Evolutionary conservation across 2,113 vertebrate species (phyloP), one percentile per base, ranked within the genome.

Genomic region (Stigmatopora nigra): DNA sequence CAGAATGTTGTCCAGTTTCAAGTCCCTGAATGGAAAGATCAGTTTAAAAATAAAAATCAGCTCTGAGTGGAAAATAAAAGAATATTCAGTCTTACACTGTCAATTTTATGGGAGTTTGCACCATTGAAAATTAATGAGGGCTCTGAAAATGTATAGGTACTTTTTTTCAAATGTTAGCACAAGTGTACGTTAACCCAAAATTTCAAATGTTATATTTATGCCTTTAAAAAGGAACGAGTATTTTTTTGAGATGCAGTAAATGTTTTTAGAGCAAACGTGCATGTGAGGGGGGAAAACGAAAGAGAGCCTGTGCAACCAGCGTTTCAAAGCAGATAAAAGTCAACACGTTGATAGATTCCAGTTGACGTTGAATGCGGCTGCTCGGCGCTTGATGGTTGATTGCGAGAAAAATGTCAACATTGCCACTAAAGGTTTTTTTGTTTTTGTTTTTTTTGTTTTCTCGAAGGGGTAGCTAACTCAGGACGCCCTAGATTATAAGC

Each of bases 1-100:
- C 72, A 98, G 89, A 63, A 99, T 98, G 86, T 99, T 99, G 89
- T 98, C 96, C 91, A 98, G 91, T 93, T 99, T 99, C 85, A 99
- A 79, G 87, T 99, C 97, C 87, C 97, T 98, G 89, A 48, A 56
- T 52, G 65, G 38, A 1, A 25, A n/a, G 3, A 69, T 31, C 38
- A 35, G n/a, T n/a, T 58, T 2, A 19, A 16, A 16, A 20, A 31
- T 31, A 22, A 7, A 31, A 31, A 31, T 58, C 52, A 48, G 38
- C 5, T 41, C 9, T 4, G 38, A 41, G 38, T 41, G 5, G 38
- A 41, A 41, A 41, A 41, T 41, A 5, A 41, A 41, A 41, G 9
- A 41, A 41, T 31, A 31, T 31, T 31, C 25, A 31, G 1, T 31
- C 25, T 3, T 31, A 31, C 25, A 31, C 25, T 31, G 25, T 31